Conservation (phyloP, 2,113 vertebrate species). For the Noturus placidus region DNA sequence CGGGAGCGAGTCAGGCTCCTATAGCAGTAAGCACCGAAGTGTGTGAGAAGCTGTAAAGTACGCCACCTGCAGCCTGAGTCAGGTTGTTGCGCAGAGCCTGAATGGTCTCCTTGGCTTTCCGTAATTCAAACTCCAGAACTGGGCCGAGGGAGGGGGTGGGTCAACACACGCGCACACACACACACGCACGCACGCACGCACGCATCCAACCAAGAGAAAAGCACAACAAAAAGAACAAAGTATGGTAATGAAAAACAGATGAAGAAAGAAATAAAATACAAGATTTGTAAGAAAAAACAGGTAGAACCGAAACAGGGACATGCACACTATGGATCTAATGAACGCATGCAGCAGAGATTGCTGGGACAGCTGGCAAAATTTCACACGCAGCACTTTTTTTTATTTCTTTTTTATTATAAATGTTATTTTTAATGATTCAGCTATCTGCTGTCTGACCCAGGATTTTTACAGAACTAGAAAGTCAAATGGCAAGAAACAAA, state of each 20-base stretch:
- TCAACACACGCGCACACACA: conserved; percentile 77
- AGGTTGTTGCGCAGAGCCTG: conserved; percentile 99
- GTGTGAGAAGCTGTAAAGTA: conserved; percentile 85
- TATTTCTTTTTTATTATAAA: neutral
- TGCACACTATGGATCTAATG: conserved; percentile 84
- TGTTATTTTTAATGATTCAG: neutral
- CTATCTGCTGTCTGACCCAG: conserved; percentile 93
- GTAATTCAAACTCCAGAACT: conserved; percentile 99
- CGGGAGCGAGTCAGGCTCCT: conserved; percentile 52
- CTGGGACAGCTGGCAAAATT: conserved; percentile 80
- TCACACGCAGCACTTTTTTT: conserved; percentile 53
- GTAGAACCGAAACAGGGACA: conserved; percentile 66
- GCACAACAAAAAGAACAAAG: conserved; percentile 87
- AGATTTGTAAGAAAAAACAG: conserved; percentile 82
- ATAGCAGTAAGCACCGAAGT: conserved; percentile 73
- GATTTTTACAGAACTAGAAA: conserved; percentile 60
- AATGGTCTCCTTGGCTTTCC: conserved; percentile 99
- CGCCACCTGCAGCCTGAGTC: conserved; percentile 99
- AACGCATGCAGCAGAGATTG: conserved; percentile 98
- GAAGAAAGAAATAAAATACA: conserved; percentile 84
- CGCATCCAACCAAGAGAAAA: conserved; percentile 90
- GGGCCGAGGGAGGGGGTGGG: conserved; percentile 92
- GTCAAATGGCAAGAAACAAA: neutral
- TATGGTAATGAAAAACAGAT: conserved; percentile 88
- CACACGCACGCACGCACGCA: conserved; percentile 83